Evolutionary conservation across 1,140 invertebrate species (phyloP).

Genomic region (Hylaeus volcanicus): DNA sequence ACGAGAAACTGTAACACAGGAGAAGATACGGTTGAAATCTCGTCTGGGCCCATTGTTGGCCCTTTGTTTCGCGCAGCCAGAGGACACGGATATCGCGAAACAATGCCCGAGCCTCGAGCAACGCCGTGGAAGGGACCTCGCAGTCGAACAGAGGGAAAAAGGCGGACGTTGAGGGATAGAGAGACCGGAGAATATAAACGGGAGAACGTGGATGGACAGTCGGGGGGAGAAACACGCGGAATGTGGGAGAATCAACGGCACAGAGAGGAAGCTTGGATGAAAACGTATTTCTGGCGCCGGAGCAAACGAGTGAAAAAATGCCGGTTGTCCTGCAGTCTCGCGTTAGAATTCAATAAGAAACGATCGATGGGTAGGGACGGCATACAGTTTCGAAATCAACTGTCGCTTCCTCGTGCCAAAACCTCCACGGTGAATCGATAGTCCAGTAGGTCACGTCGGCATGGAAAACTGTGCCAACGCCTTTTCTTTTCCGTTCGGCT

Average conservation of each 20-base stretch:
- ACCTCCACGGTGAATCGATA: constrained; percentile 66
- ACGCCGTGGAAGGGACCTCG: constrained; percentile 55
- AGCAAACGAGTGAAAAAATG: constrained; percentile 48
- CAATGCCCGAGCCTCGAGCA: constrained; percentile 72
- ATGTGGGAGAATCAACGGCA: constrained; percentile 3
- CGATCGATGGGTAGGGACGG: constrained; percentile 14
- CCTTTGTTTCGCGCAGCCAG: constrained; percentile 67
- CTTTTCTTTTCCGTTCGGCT: constrained; percentile 58
- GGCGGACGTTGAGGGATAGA: constrained; percentile 8
- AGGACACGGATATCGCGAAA: constrained; percentile 70
- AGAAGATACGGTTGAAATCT: constrained; percentile 49
- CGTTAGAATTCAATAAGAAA: constrained; percentile 51
- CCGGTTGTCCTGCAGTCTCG: constrained; percentile 8
- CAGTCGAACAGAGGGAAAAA: constrained; percentile 45
- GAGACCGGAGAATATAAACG: constrained; percentile 13
- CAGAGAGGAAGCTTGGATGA: not conserved
- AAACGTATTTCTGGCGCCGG: constrained; percentile 3
- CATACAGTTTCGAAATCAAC: constrained; percentile 59
- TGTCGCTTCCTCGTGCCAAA: constrained; percentile 64
- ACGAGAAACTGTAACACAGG: constrained; percentile 30
- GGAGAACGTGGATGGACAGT: constrained; percentile 27
- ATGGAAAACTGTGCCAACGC: constrained; percentile 71
- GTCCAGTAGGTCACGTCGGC: constrained; percentile 69
- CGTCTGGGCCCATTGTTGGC: constrained; percentile 56
- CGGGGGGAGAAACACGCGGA: constrained; percentile 11